Evolutionary conservation across 2,113 vertebrate species (phyloP), one percentile per base, ranked within the genome.

Genomic region (Rhinogobius similis): DNA sequence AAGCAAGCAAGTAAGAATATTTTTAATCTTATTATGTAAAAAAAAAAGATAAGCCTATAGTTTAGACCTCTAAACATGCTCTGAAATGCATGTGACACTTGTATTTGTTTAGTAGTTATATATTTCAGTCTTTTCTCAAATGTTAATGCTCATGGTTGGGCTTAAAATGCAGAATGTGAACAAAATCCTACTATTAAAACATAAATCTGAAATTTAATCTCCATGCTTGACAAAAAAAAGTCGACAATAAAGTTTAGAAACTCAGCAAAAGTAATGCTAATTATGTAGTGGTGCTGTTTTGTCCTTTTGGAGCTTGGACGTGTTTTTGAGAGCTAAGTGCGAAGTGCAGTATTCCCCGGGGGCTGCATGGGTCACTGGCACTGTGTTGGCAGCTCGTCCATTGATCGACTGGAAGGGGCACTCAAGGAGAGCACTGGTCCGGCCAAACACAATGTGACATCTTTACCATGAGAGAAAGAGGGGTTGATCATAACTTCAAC

Each of bases 361-460:
- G 58, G 46, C 55, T 64, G 67, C 73, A 56, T 82, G 67, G 79
- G 75, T 78, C 78, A 58, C 0, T 76, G 46, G 38, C n/a, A 50
- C 61, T 10, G 56, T 65, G 63, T 21, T 68, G 65, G 63, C 46
- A 62, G 66, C 66, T 61, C 12, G 18, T 53, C 62, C 65, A 58
- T 72, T 36, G 64, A 70, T 14, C n/a, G 39, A 56, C 61, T 43
- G 32, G 70, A 55, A 24, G 18, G 24, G 41, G 46, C 21, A 53
- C 23, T n/a, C 16, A 58, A 29, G 41, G 56, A 36, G 16, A 23
- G 46, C 36, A 65, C 29, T 11, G 39, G 64, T 41, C 56, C 58
- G 52, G 55, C 24, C 48, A 67, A 56, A 73, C 36, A 58, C 43
- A 41, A 71, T 26, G 48, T 32, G 52, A 52, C 50, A 62, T 20